These are phyloP conservation scores for Melanophora roralis DNA, from an alignment of 2,888 invertebrate species.

Conservation along the genomic window DNA sequence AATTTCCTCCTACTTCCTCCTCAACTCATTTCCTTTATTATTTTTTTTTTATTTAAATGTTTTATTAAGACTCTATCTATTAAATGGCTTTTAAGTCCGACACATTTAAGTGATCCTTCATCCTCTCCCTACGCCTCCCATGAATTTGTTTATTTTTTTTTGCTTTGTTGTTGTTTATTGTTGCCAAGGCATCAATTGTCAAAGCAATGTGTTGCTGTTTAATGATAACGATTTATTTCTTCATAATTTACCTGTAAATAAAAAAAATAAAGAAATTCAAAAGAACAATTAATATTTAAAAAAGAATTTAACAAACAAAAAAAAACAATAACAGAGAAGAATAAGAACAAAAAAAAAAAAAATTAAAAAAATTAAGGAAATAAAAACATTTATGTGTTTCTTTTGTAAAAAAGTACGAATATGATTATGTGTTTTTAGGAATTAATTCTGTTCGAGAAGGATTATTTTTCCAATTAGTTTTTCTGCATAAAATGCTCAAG, in stretches of 20 bases:
- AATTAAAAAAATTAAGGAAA: too few species aligned
- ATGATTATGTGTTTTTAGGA: too few species aligned
- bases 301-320: not conserved
- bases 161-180: not conserved
- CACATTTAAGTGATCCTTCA: not conserved
- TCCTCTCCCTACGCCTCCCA: not conserved
- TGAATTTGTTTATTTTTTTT: not conserved
- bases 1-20: constrained; percentile 45
- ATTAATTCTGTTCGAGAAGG: too few species aligned
- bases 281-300: constrained; percentile 44
- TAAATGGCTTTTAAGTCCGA: constrained; percentile 54
- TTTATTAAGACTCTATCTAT: constrained; percentile 45
- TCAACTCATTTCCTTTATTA: constrained; percentile 33
- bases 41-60: constrained; percentile 32
- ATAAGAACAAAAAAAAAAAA: too few species aligned
- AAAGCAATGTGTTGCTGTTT: constrained; percentile 48
- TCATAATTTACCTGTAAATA: constrained; percentile 54
- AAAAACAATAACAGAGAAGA: not conserved
- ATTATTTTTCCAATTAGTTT: too few species aligned
- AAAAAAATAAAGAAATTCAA: constrained; percentile 26
- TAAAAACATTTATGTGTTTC: too few species aligned
- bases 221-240: constrained; percentile 38
- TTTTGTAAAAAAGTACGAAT: too few species aligned
- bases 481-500: too few species aligned
- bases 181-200: constrained; percentile 37